These are phyloP conservation scores for Papilio elwesi DNA, from an alignment of 2,888 invertebrate species.

Conservation along the genomic window DNA sequence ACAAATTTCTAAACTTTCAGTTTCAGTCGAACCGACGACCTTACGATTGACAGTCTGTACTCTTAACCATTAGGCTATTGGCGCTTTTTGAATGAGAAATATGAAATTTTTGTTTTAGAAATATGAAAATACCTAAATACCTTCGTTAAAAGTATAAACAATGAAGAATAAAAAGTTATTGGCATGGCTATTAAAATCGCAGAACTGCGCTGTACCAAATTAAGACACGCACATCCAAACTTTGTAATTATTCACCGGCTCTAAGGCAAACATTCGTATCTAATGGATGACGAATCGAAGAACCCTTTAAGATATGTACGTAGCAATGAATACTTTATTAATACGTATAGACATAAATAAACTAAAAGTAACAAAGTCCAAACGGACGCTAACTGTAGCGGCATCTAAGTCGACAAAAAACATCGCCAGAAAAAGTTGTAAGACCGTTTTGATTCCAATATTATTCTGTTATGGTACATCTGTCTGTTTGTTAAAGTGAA, in stretches of 20 bases:
- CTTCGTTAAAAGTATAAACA: no score
- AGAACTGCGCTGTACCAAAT: no score
- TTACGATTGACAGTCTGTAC: no score
- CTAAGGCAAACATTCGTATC: neutral
- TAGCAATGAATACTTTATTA: slow-evolving; percentile 25
- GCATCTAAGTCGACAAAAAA: slow-evolving; percentile 48
- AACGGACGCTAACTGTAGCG: slow-evolving; percentile 48
- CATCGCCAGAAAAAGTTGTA: slow-evolving; percentile 32
- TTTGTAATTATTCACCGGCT: neutral
- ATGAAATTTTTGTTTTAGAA: no score
- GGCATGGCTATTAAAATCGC: no score
- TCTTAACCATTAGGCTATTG: no score
- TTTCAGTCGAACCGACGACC: no score
- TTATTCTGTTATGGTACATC: neutral
- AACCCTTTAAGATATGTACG: slow-evolving; percentile 12
- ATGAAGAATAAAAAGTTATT: no score
- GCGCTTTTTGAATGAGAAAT: no score
- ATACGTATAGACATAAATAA: slow-evolving; percentile 39
- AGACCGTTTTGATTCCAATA: slow-evolving; percentile 31
- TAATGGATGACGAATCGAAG: slow-evolving; percentile 27
- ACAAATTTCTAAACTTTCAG: no score
- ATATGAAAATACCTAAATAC: no score
- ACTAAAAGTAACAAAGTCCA: slow-evolving; percentile 39
- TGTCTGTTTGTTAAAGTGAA: slow-evolving; percentile 33
- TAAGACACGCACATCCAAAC: no score